Percentiles rank a stretch among this genome's conserved stretches.
phyloP scores from a whole-genome alignment of 53 echinoderm and acorn worm species.

The Holothuria leucospilota region DNA sequence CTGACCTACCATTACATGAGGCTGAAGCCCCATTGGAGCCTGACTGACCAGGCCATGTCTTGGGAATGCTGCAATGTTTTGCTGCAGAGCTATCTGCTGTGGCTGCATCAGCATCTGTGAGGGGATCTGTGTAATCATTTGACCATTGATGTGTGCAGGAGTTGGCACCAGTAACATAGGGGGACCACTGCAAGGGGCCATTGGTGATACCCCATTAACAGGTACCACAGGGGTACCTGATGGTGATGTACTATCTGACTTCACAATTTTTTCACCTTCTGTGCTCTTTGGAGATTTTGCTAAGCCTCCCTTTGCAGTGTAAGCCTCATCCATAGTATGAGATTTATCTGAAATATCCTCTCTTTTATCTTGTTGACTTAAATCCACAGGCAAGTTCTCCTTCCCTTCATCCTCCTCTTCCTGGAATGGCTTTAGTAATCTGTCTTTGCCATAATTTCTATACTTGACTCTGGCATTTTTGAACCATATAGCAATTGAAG shows the following conservation, averaged over 20 bases:
- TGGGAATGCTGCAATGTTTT: slow-evolving; percentile 48
- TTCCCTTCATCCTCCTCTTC: slow-evolving; percentile 40
- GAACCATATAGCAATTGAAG: slow-evolving; percentile 98
- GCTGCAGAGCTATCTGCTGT: slow-evolving; percentile 40
- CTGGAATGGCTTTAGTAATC: background rate
- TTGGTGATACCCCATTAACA: background rate
- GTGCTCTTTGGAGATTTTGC: background rate
- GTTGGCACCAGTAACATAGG: slow-evolving; percentile 33
- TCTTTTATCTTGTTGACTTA: slow-evolving; percentile 28
- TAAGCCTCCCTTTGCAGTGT: background rate
- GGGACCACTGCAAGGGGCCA: slow-evolving; percentile 10
- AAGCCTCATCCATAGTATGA: background rate
- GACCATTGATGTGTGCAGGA: slow-evolving; percentile 23
- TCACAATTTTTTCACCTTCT: background rate
- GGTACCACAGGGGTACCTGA: background rate
- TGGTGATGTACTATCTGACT: background rate
- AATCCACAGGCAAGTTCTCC: slow-evolving; percentile 46
- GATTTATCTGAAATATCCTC: background rate
- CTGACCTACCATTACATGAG: slow-evolving; percentile 47
- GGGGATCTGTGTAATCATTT: slow-evolving; percentile 25
- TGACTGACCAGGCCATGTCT: slow-evolving; percentile 34
- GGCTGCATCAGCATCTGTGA: slow-evolving; percentile 46
- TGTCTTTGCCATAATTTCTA: slow-evolving; percentile 52
- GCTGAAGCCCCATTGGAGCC: slow-evolving; percentile 42
- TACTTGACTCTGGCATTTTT: slow-evolving; percentile 99